Evolutionary conservation across 2,113 vertebrate species (phyloP).

Genomic region (Tympanuchus pallidicinctus): DNA sequence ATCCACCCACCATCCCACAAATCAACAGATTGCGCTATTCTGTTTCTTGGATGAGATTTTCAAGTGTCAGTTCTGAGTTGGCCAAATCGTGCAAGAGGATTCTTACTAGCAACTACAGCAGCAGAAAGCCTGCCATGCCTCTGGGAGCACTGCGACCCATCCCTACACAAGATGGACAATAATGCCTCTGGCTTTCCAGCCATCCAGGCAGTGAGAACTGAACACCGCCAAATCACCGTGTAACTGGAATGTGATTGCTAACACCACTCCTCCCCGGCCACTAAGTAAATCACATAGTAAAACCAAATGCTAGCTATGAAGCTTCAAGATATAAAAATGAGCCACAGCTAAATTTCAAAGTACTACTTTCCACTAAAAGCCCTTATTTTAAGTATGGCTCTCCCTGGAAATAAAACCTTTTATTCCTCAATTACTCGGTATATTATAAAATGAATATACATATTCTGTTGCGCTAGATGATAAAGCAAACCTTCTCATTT

Average conservation of each 20-base stretch:
- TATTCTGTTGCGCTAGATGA: not conserved
- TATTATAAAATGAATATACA: not conserved
- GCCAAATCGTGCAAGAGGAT: slow-evolving; percentile 13
- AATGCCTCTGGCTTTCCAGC: not conserved
- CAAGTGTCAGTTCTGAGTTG: slow-evolving; percentile 16
- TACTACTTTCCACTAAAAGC: not conserved
- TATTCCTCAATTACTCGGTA: not conserved
- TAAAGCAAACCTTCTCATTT: not conserved
- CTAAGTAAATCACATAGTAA: not conserved
- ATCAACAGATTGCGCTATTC: slow-evolving; percentile 56
- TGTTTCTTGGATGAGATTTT: slow-evolving; percentile 46
- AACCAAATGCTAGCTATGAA: not conserved
- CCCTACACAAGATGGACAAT: not conserved
- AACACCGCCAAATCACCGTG: not conserved
- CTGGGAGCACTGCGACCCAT: not conserved
- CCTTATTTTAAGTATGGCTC: not conserved
- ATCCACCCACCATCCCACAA: slow-evolving; percentile 45
- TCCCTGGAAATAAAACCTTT: not conserved
- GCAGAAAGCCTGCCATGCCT: not conserved
- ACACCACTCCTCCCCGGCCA: not conserved
- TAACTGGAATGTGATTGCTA: not conserved
- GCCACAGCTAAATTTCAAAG: not conserved
- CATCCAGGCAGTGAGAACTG: not conserved
- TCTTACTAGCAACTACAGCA: slow-evolving; percentile 20
- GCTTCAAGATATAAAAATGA: not conserved